These are phyloP conservation scores for Meloidogyne exigua DNA, from an alignment of 1,140 invertebrate species.

Conservation along the genomic window DNA sequence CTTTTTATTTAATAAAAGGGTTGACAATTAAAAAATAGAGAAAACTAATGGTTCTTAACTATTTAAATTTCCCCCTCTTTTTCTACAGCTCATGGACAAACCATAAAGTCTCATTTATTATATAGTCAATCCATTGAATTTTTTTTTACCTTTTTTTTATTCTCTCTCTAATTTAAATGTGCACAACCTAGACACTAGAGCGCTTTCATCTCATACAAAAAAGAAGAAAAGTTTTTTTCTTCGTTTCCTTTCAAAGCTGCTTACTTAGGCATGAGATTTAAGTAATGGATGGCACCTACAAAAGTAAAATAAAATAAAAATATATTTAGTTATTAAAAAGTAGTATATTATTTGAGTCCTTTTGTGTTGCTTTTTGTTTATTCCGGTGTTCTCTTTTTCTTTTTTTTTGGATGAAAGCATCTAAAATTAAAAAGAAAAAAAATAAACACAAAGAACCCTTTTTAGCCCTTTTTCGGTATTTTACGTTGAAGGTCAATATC, in stretches of 20 bases:
- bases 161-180: background rate
- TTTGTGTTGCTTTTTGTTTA: background rate
- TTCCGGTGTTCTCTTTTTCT: background rate
- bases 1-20: too few species aligned
- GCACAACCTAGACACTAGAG: too few species aligned
- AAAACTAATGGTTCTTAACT: background rate
- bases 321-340: too few species aligned
- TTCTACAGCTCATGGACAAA: background rate
- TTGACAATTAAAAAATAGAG: background rate
- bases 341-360: background rate
- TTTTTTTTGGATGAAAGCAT: background rate
- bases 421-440: background rate
- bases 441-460: background rate
- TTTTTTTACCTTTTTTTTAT: background rate
- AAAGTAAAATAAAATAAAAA: background rate
- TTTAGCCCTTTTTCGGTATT: background rate
- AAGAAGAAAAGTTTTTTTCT: background rate
- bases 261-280: slow-evolving; percentile 6
- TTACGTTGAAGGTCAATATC: background rate
- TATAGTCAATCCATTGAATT: background rate
- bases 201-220: background rate
- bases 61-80: background rate
- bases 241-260: background rate
- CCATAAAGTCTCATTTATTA: background rate
- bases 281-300: background rate